A percentile compares a stretch with the other conserved stretches of the same genome.
Evolutionary conservation across 1,140 invertebrate species (phyloP).

Genomic region (Mercenaria mercenaria): DNA sequence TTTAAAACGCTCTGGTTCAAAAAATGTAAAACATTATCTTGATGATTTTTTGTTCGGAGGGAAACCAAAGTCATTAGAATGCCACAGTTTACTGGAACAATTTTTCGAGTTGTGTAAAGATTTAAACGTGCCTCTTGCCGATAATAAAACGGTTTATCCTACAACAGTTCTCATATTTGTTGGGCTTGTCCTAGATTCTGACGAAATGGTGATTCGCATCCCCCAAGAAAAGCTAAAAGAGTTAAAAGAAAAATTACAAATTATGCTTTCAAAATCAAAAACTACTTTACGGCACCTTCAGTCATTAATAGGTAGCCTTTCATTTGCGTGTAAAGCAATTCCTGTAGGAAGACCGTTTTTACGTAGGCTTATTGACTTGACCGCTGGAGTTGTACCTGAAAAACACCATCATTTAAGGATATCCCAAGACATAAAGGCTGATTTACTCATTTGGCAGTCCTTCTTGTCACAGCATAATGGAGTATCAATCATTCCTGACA

Average conservation of each 20-base stretch:
- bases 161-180: conserved; percentile 51
- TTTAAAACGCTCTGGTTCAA: background rate
- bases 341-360: conserved; percentile 40
- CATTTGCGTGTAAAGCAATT: conserved; percentile 56
- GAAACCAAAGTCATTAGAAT: background rate
- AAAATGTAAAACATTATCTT: conserved; percentile 1
- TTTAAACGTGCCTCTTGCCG: conserved; percentile 38
- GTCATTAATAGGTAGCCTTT: conserved; percentile 54
- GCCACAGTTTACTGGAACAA: background rate
- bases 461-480: conserved; percentile 63
- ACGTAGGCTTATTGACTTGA: background rate
- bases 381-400: conserved; percentile 29
- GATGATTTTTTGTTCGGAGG: conserved; percentile 30
- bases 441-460: conserved; percentile 50
- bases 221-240: conserved; percentile 32
- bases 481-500: conserved; percentile 5
- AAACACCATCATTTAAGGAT: conserved; percentile 51
- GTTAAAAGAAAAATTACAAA: background rate
- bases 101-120: background rate
- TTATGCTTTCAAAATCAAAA: background rate
- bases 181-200: conserved; percentile 43
- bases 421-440: conserved; percentile 31
- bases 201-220: conserved; percentile 49
- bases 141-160: conserved; percentile 44
- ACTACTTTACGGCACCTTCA: conserved; percentile 53